Percentiles rank a stretch among this genome's conserved stretches.
These are phyloP conservation scores for Dasysyrphus albostriatus DNA, from an alignment of 2,888 invertebrate genomes.

Conservation along the genomic window DNA sequence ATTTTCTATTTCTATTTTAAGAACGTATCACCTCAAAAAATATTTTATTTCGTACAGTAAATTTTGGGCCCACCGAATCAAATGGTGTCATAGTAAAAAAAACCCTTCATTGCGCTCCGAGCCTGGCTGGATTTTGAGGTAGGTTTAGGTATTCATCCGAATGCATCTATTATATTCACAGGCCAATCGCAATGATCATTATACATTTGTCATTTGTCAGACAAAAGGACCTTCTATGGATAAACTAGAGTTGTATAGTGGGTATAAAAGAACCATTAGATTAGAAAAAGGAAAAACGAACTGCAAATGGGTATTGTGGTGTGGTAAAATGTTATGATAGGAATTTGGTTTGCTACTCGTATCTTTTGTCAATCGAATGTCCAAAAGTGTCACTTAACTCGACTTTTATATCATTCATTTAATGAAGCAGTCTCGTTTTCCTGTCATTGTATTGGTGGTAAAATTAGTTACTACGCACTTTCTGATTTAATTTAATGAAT, in stretches of 20 bases:
- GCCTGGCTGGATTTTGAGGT: background rate
- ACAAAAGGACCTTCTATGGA: background rate
- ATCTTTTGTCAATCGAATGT: slow-evolving; percentile 17
- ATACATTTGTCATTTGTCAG: slow-evolving; percentile 24
- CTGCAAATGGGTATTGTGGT: slow-evolving; percentile 6
- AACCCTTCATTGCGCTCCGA: background rate
- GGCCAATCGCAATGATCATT: slow-evolving; percentile 36
- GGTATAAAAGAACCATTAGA: background rate
- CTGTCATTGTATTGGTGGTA: background rate
- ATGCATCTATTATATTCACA: slow-evolving; percentile 23
- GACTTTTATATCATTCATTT: background rate
- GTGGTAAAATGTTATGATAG: background rate
- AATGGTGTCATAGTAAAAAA: too few relatives aligned
- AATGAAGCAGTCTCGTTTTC: background rate
- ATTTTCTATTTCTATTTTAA: too few relatives aligned
- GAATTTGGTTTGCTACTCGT: background rate
- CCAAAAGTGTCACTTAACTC: slow-evolving; percentile 29
- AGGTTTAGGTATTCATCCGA: slow-evolving; percentile 15
- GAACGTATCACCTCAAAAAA: too few relatives aligned
- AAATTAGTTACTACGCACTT: background rate
- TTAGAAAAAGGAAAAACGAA: slow-evolving; percentile 13
- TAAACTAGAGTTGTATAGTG: background rate
- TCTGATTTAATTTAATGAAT: background rate
- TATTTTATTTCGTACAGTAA: too few relatives aligned
- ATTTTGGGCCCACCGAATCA: too few relatives aligned